Conservation (phyloP, 2,113 vertebrate species). For the human region GRCh38 chr2:176372501-176373000, state of each 20-base stretch:
- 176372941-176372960: neutral
- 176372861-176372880: slow-evolving; percentile 16
- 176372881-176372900: neutral
- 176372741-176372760: neutral
- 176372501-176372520: neutral
- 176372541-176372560: neutral
- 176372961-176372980: neutral
- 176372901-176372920: neutral
- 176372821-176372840: neutral
- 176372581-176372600: neutral
- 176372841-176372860: neutral
- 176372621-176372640: neutral
- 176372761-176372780: neutral
- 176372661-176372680: neutral
- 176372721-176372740: neutral
- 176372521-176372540: neutral
- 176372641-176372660: neutral
- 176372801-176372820: neutral
- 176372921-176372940: neutral
- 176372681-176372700: neutral
- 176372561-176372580: neutral
- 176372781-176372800: neutral
- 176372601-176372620: neutral
- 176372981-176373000: neutral
- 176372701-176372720: neutral